A percentile compares a stretch with the other conserved stretches of the same genome.
phyloP scores from a whole-genome alignment of 2,888 invertebrate species.

The Epistrophella euchroma region DNA sequence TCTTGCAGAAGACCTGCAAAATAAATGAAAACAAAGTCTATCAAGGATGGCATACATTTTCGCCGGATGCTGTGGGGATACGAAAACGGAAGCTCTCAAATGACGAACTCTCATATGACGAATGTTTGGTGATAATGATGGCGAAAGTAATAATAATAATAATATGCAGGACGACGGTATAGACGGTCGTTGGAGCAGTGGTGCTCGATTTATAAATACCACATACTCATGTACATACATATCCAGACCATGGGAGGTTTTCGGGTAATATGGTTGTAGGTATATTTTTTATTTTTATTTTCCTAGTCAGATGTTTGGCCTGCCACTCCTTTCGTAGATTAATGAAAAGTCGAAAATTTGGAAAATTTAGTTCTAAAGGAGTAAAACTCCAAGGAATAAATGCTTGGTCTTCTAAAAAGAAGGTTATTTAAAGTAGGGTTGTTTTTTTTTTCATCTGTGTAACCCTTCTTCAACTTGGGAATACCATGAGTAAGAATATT shows the following conservation, averaged over 20 bases:
- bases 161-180: conserved; percentile 19
- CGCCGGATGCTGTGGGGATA: conserved; percentile 7
- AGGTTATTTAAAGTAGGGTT: neutral
- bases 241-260: neutral
- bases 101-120: conserved; percentile 15
- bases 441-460: neutral
- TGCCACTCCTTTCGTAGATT: conserved; percentile 20
- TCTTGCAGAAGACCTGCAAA: conserved; percentile 5
- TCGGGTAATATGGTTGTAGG: neutral
- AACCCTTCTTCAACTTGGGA: neutral
- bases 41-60: conserved; percentile 10
- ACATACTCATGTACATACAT: neutral
- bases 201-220: conserved; percentile 28
- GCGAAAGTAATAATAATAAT: conserved; percentile 37
- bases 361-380: neutral
- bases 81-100: conserved; percentile 2
- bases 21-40: conserved; percentile 4
- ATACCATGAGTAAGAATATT: neutral
- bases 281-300: neutral
- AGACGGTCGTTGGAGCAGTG: neutral
- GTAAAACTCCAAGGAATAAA: neutral
- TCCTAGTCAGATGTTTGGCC: neutral
- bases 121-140: conserved; percentile 30
- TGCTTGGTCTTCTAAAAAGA: no score
- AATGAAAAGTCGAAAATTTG: conserved; percentile 1